phyloP scores from a whole-genome alignment of 2,113 vertebrate species.

The Pseudois nayaur region DNA sequence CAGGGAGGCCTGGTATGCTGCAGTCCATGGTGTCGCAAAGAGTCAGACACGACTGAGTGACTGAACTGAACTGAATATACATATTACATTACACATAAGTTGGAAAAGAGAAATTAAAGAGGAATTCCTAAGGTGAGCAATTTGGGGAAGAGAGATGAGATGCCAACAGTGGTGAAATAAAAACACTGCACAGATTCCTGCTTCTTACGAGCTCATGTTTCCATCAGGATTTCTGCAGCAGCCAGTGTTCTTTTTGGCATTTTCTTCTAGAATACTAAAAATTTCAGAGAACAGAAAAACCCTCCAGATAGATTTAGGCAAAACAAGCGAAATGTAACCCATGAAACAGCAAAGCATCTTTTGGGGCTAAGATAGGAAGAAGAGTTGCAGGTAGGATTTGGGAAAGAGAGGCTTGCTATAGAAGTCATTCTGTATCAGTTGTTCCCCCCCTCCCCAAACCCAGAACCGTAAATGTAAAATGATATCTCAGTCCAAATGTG shows the following conservation, averaged over 20 bases:
- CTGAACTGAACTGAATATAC: neutral
- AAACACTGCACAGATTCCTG: neutral
- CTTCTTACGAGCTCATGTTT: slow-evolving; percentile 34
- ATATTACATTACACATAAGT: neutral
- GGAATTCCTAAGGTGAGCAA: slow-evolving; percentile 42
- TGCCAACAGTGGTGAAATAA: slow-evolving; percentile 36
- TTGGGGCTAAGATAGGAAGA: neutral
- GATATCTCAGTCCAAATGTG: neutral
- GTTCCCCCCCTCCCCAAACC: neutral
- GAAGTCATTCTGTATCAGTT: neutral
- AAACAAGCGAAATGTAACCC: slow-evolving; percentile 8
- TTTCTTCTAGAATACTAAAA: slow-evolving; percentile 65
- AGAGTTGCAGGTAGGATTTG: neutral
- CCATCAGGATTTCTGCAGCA: slow-evolving; percentile 56
- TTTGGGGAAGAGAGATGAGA: slow-evolving; percentile 54
- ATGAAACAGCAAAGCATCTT: neutral
- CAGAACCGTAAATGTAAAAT: neutral
- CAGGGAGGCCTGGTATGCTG: neutral
- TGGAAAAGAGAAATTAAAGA: neutral
- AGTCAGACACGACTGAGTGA: neutral
- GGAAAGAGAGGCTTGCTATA: neutral
- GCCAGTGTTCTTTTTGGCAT: slow-evolving; percentile 50
- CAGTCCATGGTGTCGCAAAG: neutral
- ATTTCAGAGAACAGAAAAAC: slow-evolving; percentile 61
- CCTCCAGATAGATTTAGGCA: slow-evolving; percentile 61